Evolutionary conservation across 2,113 vertebrate genomes (phyloP), one percentile per base, ranked within the genome.

Genomic region (Chamaetylas fuelleborni): DNA sequence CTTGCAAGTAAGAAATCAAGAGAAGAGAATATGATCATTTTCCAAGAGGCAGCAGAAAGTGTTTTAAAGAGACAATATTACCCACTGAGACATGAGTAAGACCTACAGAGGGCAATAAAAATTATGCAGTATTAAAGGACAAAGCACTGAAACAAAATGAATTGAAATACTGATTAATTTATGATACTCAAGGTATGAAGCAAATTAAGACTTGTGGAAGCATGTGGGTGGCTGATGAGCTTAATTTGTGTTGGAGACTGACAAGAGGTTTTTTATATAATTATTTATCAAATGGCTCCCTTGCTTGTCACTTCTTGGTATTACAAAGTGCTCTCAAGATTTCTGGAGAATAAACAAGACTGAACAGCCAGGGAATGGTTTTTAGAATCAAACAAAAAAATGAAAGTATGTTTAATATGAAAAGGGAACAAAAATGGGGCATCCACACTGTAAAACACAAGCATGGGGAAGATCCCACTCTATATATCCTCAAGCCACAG

Each of bases 231-330:
- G 69, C 69, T 91, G 86, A 92, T 81, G 77, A 94, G 60, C 47
- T 66, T 73, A 85, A 90, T 71, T 86, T 73, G 19, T 81, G 28
- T 50, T 53, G 31, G 28, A 81, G 28, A 84, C 22, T 73, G 58
- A 51, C 38, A 70, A 69, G 48, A 26, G 9, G 0, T 8, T 84
- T 84, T 88, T 51, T 65, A 67, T 9, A 36, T 36, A 56, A 62
- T 80, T 80, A 77, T 90, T 92, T 78, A 51, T 60, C 42, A 91
- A 93, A 85, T 51, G 38, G 38, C 60, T 93, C 60, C 79, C 58
- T 81, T 94, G 31, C 51, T 83, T 78, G 72, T 93, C 67, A 81
- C 23, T 93, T 88, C 89, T 88, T 71, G 64, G 42, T 81, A 74
- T 74, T 74, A 67, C 70, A 83, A 83, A 94, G 14, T 31, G 19